These are phyloP conservation scores for Drosophila lowei DNA, from an alignment of 1,140 invertebrate genomes.

Conservation along the genomic window DNA sequence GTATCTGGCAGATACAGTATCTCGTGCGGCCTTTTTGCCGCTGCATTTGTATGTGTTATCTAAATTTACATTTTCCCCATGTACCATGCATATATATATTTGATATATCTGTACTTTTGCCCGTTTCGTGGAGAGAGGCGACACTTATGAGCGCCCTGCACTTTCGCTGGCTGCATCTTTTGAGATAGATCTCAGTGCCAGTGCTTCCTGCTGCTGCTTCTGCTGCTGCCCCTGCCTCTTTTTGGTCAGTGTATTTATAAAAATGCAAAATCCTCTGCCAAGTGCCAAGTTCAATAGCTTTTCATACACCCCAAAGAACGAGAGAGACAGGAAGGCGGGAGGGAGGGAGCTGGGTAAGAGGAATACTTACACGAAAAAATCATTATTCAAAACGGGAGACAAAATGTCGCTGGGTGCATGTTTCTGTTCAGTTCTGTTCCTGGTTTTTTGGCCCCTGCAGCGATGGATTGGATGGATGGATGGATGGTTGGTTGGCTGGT, in stretches of 20 bases:
- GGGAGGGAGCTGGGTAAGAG: not conserved
- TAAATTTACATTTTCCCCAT: slow-evolving; percentile 64
- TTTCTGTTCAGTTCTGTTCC: slow-evolving; percentile 5
- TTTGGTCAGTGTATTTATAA: slow-evolving; percentile 58
- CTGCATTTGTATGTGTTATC: slow-evolving; percentile 51
- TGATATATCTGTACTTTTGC: no score
- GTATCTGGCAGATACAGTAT: slow-evolving; percentile 66
- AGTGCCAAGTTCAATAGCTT: slow-evolving; percentile 78
- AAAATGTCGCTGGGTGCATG: slow-evolving; percentile 48
- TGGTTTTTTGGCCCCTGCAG: slow-evolving; percentile 67
- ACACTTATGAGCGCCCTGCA: slow-evolving; percentile 58
- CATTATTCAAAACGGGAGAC: slow-evolving; percentile 66
- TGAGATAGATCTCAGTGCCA: slow-evolving; percentile 32
- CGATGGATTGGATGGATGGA: slow-evolving; percentile 32
- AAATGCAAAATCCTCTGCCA: slow-evolving; percentile 59
- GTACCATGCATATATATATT: not conserved
- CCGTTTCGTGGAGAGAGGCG: slow-evolving; percentile 8
- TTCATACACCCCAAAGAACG: slow-evolving; percentile 31
- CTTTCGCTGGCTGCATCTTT: slow-evolving; percentile 25
- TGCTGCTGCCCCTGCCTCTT: not conserved
- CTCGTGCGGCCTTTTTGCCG: slow-evolving; percentile 51
- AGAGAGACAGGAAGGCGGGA: slow-evolving; percentile 4
- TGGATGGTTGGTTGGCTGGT: slow-evolving; percentile 19
- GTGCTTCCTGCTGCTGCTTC: slow-evolving; percentile 52
- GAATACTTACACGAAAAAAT: slow-evolving; percentile 45